phyloP scores from a whole-genome alignment of 2,113 vertebrate genomes.

The Dipodomys spectabilis region DNA sequence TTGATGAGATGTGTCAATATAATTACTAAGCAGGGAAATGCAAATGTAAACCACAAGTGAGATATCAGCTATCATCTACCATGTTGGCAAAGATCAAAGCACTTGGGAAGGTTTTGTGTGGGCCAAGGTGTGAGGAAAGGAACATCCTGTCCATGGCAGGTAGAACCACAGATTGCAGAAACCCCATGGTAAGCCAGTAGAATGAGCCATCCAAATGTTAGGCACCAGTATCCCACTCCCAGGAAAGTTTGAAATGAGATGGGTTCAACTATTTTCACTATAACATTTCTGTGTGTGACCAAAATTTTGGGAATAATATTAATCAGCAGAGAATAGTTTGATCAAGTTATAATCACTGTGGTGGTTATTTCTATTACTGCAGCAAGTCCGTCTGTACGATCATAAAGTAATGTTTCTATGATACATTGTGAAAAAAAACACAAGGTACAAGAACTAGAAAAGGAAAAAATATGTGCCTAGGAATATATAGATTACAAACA shows the following conservation, averaged over 20 bases:
- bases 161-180: neutral
- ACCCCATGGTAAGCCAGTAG: neutral
- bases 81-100: conserved; percentile 53
- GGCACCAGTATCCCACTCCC: neutral
- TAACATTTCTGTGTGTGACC: neutral
- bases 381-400: neutral
- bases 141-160: neutral
- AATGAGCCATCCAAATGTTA: neutral
- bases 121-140: neutral
- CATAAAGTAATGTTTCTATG: neutral
- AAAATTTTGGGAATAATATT: neutral
- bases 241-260: neutral
- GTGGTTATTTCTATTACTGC: neutral
- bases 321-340: neutral
- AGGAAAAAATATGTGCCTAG: neutral
- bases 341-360: neutral
- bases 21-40: conserved; percentile 27
- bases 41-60: conserved; percentile 60
- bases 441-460: neutral
- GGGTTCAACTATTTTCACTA: neutral
- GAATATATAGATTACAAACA: neutral
- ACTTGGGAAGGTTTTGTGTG: neutral
- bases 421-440: neutral
- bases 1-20: conserved; percentile 31
- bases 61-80: neutral